Base-by-base conservation (phyloP, 2,113 vertebrate species). In the Elachura formosa region DNA sequence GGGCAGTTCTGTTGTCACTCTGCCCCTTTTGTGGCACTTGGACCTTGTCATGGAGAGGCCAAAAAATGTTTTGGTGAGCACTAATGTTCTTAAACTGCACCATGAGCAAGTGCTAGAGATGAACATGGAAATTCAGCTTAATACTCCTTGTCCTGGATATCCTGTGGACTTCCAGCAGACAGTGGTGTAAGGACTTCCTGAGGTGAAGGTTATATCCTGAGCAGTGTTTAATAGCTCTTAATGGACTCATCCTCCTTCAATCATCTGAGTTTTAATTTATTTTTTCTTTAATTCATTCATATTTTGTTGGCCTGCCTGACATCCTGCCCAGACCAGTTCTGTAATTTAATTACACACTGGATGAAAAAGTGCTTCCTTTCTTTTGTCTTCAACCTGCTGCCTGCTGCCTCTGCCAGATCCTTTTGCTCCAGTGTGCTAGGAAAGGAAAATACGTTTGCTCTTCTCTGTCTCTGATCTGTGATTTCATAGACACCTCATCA, bases 171-270 rank as follows among this genome's bases (percentile, higher is more conserved):
- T 84, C 52, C 87, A 91, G 62, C 69, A 95, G 74, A 75, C 5
- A 76, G 49, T 4, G 16, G 74, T 34, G 45, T 61, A 41, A 68
- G 58, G 71, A 66, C 74, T 95, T 94, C 67, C 74, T 11, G 29
- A 85, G 78, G 92, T 85, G 87, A 91, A 94, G 90, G 74, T 94
- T 28, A 69, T 31, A 92, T 92, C 88, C 95, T 86, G 71, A 88
- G 45, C 45, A 69, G 19, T 6, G 26, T 85, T 85, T 58, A 76
- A 80, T 73, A 90, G 59, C 49, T 21, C 54, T 85, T 91, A 76
- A 75, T 66, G 38, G 54, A 62, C 63, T 14, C 59, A 62, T 88
- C 67, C 29, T 83, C 82, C 34, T 51, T 41, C 59, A 46, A 1
- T 51, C 52, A 38, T n/a, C 28, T 2, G 7, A 29, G 33, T 48